Conservation (phyloP, 2,797 vertebrate genomes). For the Rhodeus uyekii region DNA sequence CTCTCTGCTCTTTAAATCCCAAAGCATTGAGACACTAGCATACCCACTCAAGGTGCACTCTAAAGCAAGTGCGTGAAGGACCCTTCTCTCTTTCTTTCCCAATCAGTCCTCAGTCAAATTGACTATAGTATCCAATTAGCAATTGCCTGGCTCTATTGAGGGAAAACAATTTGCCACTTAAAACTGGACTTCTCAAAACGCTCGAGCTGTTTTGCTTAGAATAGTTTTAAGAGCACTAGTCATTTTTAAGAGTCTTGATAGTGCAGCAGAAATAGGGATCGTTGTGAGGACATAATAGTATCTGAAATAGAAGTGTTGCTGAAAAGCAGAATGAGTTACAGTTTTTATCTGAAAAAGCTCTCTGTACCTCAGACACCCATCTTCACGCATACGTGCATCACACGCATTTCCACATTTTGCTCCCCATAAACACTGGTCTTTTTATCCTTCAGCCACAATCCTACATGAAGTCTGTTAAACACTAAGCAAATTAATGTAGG, state of each 20-base stretch:
- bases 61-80: conserved; percentile 61
- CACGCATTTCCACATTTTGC: conserved; percentile 14
- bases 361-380: conserved; percentile 24
- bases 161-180: conserved; percentile 60
- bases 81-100: conserved; percentile 48
- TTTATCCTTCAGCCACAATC: conserved; percentile 32
- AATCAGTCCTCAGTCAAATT: conserved; percentile 57
- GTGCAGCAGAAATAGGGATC: conserved; percentile 48
- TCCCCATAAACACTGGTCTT: background rate
- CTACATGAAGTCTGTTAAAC: conserved; percentile 26
- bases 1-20: conserved; percentile 56
- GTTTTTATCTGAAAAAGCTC: conserved; percentile 41
- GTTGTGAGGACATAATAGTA: conserved; percentile 43
- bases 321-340: conserved; percentile 42
- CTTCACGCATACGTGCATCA: background rate
- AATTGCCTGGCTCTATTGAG: conserved; percentile 55
- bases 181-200: conserved; percentile 52
- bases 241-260: conserved; percentile 51
- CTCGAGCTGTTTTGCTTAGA: conserved; percentile 49
- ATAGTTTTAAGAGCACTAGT: conserved; percentile 53
- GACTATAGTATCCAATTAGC: conserved; percentile 57
- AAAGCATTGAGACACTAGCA: conserved; percentile 46
- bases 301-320: conserved; percentile 42
- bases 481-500: conserved; percentile 17
- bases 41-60: conserved; percentile 62